Base-by-base conservation (phyloP, 2,113 vertebrate species). In the Baryphthengus martii region DNA sequence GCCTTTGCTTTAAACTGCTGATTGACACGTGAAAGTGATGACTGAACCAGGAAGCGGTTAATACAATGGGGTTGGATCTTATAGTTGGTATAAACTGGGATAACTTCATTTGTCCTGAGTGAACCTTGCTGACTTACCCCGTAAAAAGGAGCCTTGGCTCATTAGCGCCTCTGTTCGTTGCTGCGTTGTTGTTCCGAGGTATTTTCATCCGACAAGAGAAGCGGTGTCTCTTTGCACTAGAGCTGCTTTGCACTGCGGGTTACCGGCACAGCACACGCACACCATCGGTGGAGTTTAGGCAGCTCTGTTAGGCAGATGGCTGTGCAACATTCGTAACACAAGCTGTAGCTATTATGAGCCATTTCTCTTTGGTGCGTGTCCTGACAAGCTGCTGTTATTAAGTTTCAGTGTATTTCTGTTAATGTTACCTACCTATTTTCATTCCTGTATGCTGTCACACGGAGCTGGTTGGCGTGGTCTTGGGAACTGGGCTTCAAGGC, bases 401-500 rank as follows among this genome's bases (percentile, higher is more conserved):
- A 95, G 94, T 96, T 97, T 97, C 97, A 96, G 95, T 97, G 90
- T 91, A 58, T 97, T 98, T 98, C 97, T 95, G 96, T 97, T 97
- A 97, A 97, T 95, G 95, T 97, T 97, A 96, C 95, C 97, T 98
- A 95, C 95, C 95, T 96, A 91, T 95, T 89, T 97, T 98, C 97
- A 97, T 96, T 96, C 93, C 96, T 96, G 91, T 91, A 61, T 89
- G 93, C 87, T 97, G 96, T 94, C 95, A 94, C 93, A 96, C 5
- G 11, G 88, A 94, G 82, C 89, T 90, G 84, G 88, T 96, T 96
- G 96, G 92, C 42, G 80, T 97, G 94, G 92, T 93, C 91, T 96
- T 95, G 93, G 95, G 87, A 96, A 96, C 88, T 86, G 95, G 91
- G 81, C 90, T 94, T 93, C 74, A 88, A 95, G 94, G 78, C 88